Percentiles rank a stretch among this genome's conserved stretches.
phyloP scores from a whole-genome alignment of 2,888 invertebrate species.

The Diaphora mendica region DNA sequence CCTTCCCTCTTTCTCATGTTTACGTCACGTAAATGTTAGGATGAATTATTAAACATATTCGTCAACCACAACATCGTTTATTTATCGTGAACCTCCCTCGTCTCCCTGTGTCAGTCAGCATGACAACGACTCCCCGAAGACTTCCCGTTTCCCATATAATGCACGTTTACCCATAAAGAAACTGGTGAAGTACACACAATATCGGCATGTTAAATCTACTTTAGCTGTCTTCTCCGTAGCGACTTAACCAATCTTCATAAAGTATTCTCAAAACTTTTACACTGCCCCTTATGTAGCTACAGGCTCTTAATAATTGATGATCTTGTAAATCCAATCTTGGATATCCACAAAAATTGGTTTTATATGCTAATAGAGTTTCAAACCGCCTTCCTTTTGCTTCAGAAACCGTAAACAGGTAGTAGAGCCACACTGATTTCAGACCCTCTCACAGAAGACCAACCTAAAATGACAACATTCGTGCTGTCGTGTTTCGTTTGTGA shows the following conservation, averaged over 20 bases:
- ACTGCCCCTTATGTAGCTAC: slow-evolving; percentile 15
- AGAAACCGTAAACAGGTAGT: too few relatives aligned
- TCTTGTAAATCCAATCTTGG: slow-evolving; percentile 16
- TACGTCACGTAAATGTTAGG: slow-evolving; percentile 14
- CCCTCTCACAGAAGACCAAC: too few relatives aligned
- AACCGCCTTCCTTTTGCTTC: background rate
- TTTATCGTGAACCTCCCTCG: slow-evolving; percentile 9
- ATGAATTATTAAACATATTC: slow-evolving; percentile 33
- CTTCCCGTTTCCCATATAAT: slow-evolving; percentile 33
- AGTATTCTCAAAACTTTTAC: slow-evolving; percentile 34
- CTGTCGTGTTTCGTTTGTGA: too few relatives aligned
- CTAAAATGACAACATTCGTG: too few relatives aligned
- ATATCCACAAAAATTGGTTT: background rate
- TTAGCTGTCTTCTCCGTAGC: slow-evolving; percentile 19
- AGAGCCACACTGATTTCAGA: too few relatives aligned
- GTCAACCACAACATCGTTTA: slow-evolving; percentile 14
- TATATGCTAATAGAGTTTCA: background rate
- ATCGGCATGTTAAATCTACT: background rate
- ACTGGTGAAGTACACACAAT: slow-evolving; percentile 22
- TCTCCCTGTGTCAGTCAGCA: slow-evolving; percentile 11
- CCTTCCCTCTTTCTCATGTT: slow-evolving; percentile 2
- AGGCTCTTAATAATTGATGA: slow-evolving; percentile 38
- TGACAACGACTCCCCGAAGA: slow-evolving; percentile 5
- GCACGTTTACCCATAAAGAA: slow-evolving; percentile 19
- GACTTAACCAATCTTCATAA: slow-evolving; percentile 32